Conservation (phyloP, 2,888 invertebrate genomes). For the Hybos culiciformis region DNA sequence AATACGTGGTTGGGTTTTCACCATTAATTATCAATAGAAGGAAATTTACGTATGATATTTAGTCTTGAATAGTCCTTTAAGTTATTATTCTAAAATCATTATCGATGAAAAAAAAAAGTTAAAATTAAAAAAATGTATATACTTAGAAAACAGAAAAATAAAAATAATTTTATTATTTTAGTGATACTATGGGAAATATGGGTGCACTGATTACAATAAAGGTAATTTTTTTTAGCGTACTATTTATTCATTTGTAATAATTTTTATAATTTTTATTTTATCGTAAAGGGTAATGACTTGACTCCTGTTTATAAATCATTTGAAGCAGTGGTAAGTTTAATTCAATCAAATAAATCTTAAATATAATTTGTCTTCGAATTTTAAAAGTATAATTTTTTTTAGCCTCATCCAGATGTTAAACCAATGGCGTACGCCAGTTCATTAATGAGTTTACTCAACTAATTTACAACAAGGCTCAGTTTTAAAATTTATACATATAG, state of each 20-base stretch:
- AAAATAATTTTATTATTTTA: slow-evolving; percentile 41
- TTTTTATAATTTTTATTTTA: too few species aligned
- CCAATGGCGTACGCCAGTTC: slow-evolving; percentile 95
- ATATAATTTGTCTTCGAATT: neutral
- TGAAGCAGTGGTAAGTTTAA: slow-evolving; percentile 75
- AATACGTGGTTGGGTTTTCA: too few species aligned
- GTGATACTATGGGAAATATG: slow-evolving; percentile 98
- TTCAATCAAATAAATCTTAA: neutral
- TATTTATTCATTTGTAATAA: too few species aligned
- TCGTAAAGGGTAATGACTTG: slow-evolving; percentile 82
- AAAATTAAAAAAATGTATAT: too few species aligned
- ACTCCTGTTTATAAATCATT: slow-evolving; percentile 83
- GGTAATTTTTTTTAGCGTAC: too few species aligned
- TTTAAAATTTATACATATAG: neutral
- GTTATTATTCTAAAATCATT: too few species aligned
- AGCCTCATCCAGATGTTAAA: slow-evolving; percentile 94
- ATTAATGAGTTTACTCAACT: slow-evolving; percentile 49
- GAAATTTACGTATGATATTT: too few species aligned
- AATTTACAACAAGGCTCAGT: neutral
- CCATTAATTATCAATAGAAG: too few species aligned
- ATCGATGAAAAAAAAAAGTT: too few species aligned
- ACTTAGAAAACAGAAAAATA: too few species aligned
- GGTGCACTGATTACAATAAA: slow-evolving; percentile 95
- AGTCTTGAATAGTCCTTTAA: too few species aligned
- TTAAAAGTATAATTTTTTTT: slow-evolving; percentile 32